A percentile compares a stretch with the other conserved stretches of the same genome.
These are phyloP conservation scores for Sinocyclocheilus maitianheensis DNA, from an alignment of 2,113 vertebrate genomes.

Conservation along the genomic window DNA sequence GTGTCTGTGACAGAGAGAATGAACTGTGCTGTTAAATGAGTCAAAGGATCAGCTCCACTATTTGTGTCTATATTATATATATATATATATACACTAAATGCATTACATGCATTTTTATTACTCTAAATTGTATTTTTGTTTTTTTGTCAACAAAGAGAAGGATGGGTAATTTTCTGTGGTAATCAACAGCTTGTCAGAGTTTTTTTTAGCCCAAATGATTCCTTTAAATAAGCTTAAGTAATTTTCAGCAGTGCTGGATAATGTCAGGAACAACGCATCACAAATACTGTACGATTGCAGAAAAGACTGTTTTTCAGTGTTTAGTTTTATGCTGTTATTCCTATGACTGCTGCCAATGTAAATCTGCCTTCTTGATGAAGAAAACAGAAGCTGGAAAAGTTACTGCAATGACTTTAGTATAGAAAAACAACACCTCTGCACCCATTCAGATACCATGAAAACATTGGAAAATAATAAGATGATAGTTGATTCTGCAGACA, in stretches of 20 bases:
- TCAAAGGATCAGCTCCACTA: neutral
- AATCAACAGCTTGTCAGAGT: neutral
- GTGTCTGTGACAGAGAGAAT: constrained; percentile 71
- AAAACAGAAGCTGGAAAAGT: constrained; percentile 13
- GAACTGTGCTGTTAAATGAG: neutral
- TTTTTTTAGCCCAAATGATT: neutral
- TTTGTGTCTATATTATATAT: too few relatives aligned
- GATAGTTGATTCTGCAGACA: neutral
- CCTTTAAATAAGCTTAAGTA: neutral
- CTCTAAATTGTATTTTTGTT: neutral
- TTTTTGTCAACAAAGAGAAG: neutral
- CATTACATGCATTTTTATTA: neutral
- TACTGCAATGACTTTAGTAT: neutral
- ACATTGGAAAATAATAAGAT: constrained; percentile 26
- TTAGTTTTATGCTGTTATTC: constrained; percentile 10
- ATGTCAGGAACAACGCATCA: neutral
- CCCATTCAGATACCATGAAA: neutral
- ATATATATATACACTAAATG: too few relatives aligned
- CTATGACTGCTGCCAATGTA: neutral
- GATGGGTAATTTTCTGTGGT: neutral
- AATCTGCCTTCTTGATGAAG: constrained; percentile 10
- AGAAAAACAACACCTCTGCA: constrained; percentile 19
- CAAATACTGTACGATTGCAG: neutral
- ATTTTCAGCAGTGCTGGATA: neutral
- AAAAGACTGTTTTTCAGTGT: constrained; percentile 1